These are phyloP conservation scores for Aphelenchoides avenae DNA, from an alignment of 1,140 invertebrate species.

Conservation along the genomic window DNA sequence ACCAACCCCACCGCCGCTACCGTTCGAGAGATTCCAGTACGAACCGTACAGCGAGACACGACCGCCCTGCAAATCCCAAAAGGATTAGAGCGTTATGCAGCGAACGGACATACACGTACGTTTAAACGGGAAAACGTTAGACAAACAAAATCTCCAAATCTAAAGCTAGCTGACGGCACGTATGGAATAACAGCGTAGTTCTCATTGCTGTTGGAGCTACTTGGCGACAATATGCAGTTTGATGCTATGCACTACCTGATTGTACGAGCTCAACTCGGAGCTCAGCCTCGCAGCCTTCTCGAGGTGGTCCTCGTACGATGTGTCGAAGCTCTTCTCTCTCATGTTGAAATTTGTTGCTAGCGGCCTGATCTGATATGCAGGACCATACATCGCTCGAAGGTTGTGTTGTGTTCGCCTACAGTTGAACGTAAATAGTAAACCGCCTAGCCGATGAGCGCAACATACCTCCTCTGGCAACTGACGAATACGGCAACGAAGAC, in stretches of 20 bases:
- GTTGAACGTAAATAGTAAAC: neutral
- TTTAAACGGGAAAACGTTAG: slow-evolving; percentile 1
- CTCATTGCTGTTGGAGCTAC: too few species aligned
- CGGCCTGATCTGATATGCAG: slow-evolving; percentile 51
- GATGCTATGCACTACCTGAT: slow-evolving; percentile 32
- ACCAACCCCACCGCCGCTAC: slow-evolving; percentile 13
- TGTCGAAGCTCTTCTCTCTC: slow-evolving; percentile 18
- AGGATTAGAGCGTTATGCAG: slow-evolving; percentile 1
- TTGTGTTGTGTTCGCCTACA: slow-evolving; percentile 43
- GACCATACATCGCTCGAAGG: slow-evolving; percentile 52
- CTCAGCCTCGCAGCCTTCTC: slow-evolving; percentile 49
- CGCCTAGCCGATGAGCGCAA: neutral
- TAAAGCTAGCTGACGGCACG: too few species aligned
- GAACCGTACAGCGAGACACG: slow-evolving; percentile 55
- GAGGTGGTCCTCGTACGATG: slow-evolving; percentile 53
- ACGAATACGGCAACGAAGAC: slow-evolving; percentile 47
- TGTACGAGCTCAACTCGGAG: slow-evolving; percentile 46
- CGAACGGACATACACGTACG: slow-evolving; percentile 15
- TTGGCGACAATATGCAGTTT: too few species aligned
- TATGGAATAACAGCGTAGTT: too few species aligned
- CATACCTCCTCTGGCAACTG: slow-evolving; percentile 47
- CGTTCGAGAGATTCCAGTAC: slow-evolving; percentile 49
- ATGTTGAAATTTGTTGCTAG: slow-evolving; percentile 41
- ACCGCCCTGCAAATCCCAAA: slow-evolving; percentile 9
- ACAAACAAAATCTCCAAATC: too few species aligned